phyloP scores from a whole-genome alignment of 2,797 vertebrate species.

The Chloroceryle inda region DNA sequence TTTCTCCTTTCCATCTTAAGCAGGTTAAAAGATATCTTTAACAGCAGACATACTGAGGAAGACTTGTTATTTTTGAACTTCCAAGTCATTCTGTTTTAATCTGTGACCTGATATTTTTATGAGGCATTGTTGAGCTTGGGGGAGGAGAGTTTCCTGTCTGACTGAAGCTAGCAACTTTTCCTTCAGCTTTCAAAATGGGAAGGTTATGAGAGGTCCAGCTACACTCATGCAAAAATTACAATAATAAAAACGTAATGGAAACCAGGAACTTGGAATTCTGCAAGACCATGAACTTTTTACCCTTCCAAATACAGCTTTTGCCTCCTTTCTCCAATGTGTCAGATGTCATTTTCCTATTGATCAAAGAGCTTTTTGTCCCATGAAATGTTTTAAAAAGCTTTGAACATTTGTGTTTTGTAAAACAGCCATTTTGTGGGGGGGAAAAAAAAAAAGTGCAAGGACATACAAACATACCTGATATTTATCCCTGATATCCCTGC shows the following conservation, averaged over 20 bases:
- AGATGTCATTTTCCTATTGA: slow-evolving; percentile 16
- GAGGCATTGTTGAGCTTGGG: slow-evolving; percentile 48
- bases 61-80: slow-evolving; percentile 51
- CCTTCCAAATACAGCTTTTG: slow-evolving; percentile 27
- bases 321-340: background rate
- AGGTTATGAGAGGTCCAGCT: slow-evolving; percentile 51
- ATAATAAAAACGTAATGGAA: slow-evolving; percentile 75
- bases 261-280: slow-evolving; percentile 63
- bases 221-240: slow-evolving; percentile 55
- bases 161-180: slow-evolving; percentile 19
- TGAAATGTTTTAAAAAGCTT: background rate
- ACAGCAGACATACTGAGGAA: slow-evolving; percentile 14
- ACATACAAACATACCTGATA: background rate
- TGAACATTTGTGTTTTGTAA: background rate
- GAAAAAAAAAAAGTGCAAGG: background rate
- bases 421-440: fast-evolving
- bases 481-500: background rate
- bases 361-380: background rate
- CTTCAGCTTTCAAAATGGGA: slow-evolving; percentile 45
- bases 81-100: slow-evolving; percentile 64
- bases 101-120: slow-evolving; percentile 73
- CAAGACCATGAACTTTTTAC: slow-evolving; percentile 70
- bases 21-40: slow-evolving; percentile 56
- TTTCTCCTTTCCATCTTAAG: slow-evolving; percentile 50
- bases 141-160: slow-evolving; percentile 54